Conservation (phyloP, 2,888 invertebrate genomes). For the Nebria brevicollis region DNA sequence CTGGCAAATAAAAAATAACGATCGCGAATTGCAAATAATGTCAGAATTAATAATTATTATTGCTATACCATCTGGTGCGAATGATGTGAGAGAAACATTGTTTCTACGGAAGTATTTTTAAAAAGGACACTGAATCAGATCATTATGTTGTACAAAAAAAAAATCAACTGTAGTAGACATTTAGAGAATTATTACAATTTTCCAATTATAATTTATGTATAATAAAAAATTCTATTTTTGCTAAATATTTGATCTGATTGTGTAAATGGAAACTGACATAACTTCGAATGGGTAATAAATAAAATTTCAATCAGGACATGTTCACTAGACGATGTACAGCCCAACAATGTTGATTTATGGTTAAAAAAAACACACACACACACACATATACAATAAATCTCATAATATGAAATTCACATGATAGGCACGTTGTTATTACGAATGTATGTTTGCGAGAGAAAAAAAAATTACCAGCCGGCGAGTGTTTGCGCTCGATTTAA, state of each 20-base stretch:
- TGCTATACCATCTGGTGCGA: neutral
- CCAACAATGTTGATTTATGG: constrained; percentile 29
- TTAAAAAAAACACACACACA: constrained; percentile 19
- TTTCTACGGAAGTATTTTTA: no score
- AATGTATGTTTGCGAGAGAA: neutral
- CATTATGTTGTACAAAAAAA: no score
- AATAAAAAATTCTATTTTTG: neutral
- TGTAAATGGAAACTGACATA: neutral
- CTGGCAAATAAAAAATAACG: constrained; percentile 27
- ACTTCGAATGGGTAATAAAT: neutral
- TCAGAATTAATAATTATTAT: neutral
- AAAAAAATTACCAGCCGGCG: neutral
- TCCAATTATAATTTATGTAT: neutral
- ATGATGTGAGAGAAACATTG: no score
- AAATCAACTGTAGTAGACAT: no score
- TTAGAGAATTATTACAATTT: no score
- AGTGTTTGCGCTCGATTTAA: constrained; percentile 43
- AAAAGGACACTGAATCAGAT: no score
- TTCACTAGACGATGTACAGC: constrained; percentile 2
- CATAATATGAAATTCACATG: constrained; percentile 35
- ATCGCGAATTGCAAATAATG: neutral
- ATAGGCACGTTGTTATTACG: constrained; percentile 15
- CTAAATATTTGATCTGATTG: neutral
- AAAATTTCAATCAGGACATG: neutral
- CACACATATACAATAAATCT: constrained; percentile 33